These are phyloP conservation scores for Phyllopteryx taeniolatus DNA, from an alignment of 2,113 vertebrate genomes.

Conservation along the genomic window DNA sequence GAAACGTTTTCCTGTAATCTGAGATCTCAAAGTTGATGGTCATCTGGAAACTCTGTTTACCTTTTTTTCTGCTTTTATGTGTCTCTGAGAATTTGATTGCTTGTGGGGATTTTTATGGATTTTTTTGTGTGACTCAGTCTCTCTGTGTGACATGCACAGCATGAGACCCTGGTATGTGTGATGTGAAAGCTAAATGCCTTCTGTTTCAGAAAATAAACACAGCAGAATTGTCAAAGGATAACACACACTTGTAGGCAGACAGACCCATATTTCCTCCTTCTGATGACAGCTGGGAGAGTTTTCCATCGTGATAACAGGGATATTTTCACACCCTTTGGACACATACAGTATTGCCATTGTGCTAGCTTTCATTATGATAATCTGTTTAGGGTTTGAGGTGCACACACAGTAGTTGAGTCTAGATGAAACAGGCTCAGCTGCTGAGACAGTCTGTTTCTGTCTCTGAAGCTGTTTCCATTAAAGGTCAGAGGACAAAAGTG, in stretches of 20 bases:
- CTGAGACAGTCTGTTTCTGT: conserved; percentile 13
- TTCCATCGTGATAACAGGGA: conserved; percentile 69
- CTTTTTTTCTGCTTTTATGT: conserved; percentile 36
- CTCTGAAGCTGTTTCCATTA: neutral
- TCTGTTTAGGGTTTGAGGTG: conserved; percentile 21
- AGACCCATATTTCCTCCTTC: conserved; percentile 64
- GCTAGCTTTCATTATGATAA: conserved; percentile 37
- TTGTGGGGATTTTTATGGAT: conserved; percentile 7
- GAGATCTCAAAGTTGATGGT: conserved; percentile 45
- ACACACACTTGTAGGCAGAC: conserved; percentile 62
- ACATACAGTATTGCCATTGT: conserved; percentile 55
- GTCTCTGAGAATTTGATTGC: conserved; percentile 3
- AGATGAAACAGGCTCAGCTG: conserved; percentile 19
- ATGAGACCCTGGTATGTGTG: conserved; percentile 58
- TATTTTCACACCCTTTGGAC: conserved; percentile 68
- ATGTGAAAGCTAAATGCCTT: conserved; percentile 64
- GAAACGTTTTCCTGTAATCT: conserved; percentile 62
- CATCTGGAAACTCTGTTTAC: conserved; percentile 67
- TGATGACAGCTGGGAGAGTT: conserved; percentile 68
- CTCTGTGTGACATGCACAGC: conserved; percentile 47
- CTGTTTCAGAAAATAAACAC: conserved; percentile 73
- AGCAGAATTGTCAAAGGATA: conserved; percentile 66
- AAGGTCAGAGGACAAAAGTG: neutral
- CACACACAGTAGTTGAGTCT: conserved; percentile 20
- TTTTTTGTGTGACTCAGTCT: neutral